Percentiles rank a stretch among this genome's conserved stretches.
These are phyloP conservation scores for Heterodera carotae DNA, from an alignment of 1,140 invertebrate genomes.

Conservation along the genomic window DNA sequence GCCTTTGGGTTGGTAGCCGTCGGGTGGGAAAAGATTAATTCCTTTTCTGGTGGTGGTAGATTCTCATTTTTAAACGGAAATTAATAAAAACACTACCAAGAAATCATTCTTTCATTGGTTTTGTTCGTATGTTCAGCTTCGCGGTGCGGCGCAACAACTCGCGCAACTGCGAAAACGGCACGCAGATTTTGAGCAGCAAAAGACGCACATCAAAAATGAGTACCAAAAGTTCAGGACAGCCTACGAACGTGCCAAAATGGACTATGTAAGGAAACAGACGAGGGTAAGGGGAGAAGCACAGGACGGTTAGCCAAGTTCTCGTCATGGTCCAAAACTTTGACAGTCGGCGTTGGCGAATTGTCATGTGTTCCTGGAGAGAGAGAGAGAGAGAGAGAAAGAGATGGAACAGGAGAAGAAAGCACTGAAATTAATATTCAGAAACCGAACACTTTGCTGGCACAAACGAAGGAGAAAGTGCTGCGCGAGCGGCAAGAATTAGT, in stretches of 20 bases:
- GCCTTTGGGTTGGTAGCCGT: too few species aligned
- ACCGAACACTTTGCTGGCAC: conserved; percentile 3
- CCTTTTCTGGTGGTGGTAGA: not conserved
- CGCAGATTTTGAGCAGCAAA: conserved; percentile 40
- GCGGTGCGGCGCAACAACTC: not conserved
- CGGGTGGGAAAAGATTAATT: too few species aligned
- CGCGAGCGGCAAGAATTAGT: conserved; percentile 13
- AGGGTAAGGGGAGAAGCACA: too few species aligned
- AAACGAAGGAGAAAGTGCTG: conserved; percentile 20
- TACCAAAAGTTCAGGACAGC: conserved; percentile 42
- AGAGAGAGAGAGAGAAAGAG: not conserved
- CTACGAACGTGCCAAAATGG: conserved; percentile 47
- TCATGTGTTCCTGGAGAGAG: too few species aligned
- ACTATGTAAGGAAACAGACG: conserved; percentile 19
- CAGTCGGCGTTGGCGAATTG: too few species aligned
- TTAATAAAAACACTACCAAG: not conserved
- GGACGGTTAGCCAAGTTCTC: too few species aligned
- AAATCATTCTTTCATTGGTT: too few species aligned
- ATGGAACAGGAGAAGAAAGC: not conserved
- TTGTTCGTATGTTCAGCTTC: conserved; percentile 24
- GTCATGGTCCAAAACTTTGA: too few species aligned
- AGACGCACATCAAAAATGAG: conserved; percentile 25
- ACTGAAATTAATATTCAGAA: conserved; percentile 6
- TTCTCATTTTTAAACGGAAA: not conserved
- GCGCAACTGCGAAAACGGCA: conserved; percentile 7